Base-by-base conservation (phyloP, 1,140 invertebrate genomes). In the Drosophila saltans region DNA sequence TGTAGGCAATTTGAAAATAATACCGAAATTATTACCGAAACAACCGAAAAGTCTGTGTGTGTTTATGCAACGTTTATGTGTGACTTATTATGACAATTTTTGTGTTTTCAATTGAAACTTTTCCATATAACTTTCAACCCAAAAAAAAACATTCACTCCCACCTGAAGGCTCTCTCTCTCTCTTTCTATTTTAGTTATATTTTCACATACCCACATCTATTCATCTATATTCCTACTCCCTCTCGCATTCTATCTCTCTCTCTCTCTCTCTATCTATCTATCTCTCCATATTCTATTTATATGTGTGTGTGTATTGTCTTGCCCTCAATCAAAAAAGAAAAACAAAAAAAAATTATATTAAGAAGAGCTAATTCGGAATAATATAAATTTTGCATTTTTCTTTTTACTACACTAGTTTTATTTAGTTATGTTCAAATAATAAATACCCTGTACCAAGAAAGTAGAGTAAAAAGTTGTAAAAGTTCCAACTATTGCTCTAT, bases 61-160 rank as follows among this genome's bases (percentile, higher is more conserved):
- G 66, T 83, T 80, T 89, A 86, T 89, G 89, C 90, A 90, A 91
- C 80, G 84, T 91, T 83, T 91, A 77, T 89, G 89, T 91, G 90
- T 91, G 90, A 89, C 89, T 86, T 79, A 45, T 71, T 72, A 69
- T 63, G 62, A 69, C 8, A 36, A 64, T 59, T 71, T 65, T 48
- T 64, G 65, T 76, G 65, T 81, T 73, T 77, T 67, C 39, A 21
- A 11, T 21, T 21, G 16, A 52, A 58, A 77, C 43, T 52, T 78
- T 78, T 66, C 60, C 72, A 78, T 72, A 58, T 43, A 69, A 65
- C 68, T 75, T 75, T 75, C 75, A 66, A 67, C 57, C 60, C 69
- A 16, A 16, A 16, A 16, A 24, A 59, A 33, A 41, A 58, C 61
- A 70, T 10, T 56, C 30, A 24, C 10, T 70, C 62, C 63, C 72